A percentile compares a stretch with the other conserved stretches of the same genome.
phyloP scores from a whole-genome alignment of 2,888 invertebrate genomes.

The Dryobotodes eremita region DNA sequence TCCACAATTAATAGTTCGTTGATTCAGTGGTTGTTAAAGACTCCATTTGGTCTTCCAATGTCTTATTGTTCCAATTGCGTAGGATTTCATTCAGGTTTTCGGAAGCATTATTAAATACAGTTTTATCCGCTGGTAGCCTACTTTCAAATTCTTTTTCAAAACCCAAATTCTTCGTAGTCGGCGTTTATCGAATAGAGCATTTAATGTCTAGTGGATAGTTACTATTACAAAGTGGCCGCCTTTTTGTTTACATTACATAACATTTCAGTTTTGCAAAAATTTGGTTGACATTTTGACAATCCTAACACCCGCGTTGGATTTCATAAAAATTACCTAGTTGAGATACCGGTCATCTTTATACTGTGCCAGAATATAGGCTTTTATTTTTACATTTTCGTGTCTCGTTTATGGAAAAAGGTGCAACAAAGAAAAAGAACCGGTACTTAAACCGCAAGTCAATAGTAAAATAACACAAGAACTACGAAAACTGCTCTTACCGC shows the following conservation, averaged over 20 bases:
- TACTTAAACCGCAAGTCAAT: neutral
- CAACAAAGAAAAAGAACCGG: neutral
- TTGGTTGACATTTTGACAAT: neutral
- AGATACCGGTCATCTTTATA: neutral
- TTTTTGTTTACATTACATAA: neutral
- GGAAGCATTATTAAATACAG: no score
- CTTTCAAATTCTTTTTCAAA: no score
- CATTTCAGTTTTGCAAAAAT: neutral
- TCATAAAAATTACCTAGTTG: neutral
- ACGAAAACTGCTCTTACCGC: neutral
- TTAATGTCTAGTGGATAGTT: no score
- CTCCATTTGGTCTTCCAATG: no score
- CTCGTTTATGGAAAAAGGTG: neutral
- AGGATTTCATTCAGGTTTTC: no score
- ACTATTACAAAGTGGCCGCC: neutral
- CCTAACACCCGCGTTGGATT: no score
- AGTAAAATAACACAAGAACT: neutral
- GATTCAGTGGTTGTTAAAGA: no score
- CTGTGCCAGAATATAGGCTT: slow-evolving; percentile 77
- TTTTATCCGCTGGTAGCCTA: no score
- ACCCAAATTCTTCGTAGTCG: no score
- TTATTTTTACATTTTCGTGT: neutral
- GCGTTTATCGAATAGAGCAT: no score
- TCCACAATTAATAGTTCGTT: no score
- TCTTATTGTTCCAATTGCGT: no score